Evolutionary conservation across 1,140 invertebrate species (phyloP).

Genomic region (Drusus annulatus): DNA sequence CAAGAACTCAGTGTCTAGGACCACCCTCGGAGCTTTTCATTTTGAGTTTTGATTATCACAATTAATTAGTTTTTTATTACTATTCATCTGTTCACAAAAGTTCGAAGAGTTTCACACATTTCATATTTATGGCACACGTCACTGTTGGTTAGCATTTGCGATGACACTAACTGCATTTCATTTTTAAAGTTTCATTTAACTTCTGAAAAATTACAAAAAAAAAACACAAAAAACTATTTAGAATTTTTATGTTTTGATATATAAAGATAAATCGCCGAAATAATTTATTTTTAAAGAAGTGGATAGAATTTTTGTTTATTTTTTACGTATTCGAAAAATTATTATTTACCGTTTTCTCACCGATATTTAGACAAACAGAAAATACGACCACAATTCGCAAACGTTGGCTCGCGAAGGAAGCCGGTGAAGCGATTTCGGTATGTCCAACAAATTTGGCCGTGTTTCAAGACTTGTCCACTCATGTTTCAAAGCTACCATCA

Average conservation of each 20-base stretch:
- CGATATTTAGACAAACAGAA: too few species aligned
- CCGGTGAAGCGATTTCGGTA: neutral
- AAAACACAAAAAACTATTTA: neutral
- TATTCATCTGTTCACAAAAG: slow-evolving; percentile 40
- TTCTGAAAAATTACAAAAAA: neutral
- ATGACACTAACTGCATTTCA: neutral
- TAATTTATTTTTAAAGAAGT: neutral
- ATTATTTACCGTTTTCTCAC: too few species aligned
- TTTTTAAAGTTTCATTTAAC: neutral
- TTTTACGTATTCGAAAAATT: neutral
- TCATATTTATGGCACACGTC: slow-evolving; percentile 3
- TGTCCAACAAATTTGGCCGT: too few species aligned
- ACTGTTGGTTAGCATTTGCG: neutral
- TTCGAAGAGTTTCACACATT: slow-evolving; percentile 33
- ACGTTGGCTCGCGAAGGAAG: neutral
- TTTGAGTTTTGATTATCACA: slow-evolving; percentile 22
- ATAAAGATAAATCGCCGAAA: neutral
- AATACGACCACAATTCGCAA: neutral
- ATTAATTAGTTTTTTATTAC: neutral
- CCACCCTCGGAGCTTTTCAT: slow-evolving; percentile 29
- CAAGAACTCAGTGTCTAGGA: neutral
- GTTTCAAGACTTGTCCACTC: too few species aligned
- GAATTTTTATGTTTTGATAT: neutral
- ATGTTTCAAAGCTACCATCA: too few species aligned
- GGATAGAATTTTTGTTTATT: neutral